phyloP scores from a whole-genome alignment of 2,113 vertebrate species.

The Dunckerocampus dactyliophorus region DNA sequence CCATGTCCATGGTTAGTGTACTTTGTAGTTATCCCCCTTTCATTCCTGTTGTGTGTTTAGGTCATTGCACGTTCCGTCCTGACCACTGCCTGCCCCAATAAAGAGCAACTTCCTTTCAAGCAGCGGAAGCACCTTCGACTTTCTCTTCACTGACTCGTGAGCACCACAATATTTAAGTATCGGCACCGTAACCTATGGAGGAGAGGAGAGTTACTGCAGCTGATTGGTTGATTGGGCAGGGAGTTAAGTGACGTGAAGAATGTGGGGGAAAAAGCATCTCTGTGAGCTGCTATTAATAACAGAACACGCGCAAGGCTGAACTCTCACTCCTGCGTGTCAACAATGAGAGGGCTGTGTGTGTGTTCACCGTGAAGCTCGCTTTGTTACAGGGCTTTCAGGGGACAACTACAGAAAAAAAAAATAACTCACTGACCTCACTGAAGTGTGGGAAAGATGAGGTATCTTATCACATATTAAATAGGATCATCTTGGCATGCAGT shows the following conservation, averaged over 20 bases:
- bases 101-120: neutral
- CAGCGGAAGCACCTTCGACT: constrained; percentile 6
- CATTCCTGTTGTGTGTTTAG: no score
- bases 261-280: constrained; percentile 17
- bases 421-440: neutral
- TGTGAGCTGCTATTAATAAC: constrained; percentile 43
- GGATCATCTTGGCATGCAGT: neutral
- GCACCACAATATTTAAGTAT: neutral
- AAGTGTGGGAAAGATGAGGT: neutral
- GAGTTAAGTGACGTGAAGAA: constrained; percentile 31
- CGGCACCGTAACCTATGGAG: neutral
- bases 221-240: constrained; percentile 37
- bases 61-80: no score
- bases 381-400: neutral
- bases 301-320: constrained; percentile 25
- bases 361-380: neutral
- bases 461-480: neutral
- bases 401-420: neutral
- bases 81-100: no score
- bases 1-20: no score
- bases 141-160: neutral
- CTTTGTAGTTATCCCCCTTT: no score
- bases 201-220: constrained; percentile 1
- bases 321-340: constrained; percentile 17
- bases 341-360: constrained; percentile 2